A percentile compares a stretch with the other conserved stretches of the same genome.
phyloP scores from a whole-genome alignment of 2,797 vertebrate genomes.

The Acipenser ruthenus region DNA sequence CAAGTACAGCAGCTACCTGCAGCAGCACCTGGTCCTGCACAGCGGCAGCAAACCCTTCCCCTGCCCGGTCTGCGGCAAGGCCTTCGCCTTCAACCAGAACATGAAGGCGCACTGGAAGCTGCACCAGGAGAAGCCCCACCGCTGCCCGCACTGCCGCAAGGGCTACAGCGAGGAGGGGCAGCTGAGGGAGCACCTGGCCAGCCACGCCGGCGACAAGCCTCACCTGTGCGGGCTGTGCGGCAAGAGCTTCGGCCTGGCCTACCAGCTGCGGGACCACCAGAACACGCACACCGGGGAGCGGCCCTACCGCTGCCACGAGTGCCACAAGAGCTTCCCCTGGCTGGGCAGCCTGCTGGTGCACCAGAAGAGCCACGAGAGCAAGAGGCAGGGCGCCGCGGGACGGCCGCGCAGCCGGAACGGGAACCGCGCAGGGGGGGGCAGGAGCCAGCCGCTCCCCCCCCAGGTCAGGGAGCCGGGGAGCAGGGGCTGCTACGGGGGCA shows the following conservation, averaged over 20 bases:
- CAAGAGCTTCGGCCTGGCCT: conserved; percentile 65
- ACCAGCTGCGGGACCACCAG: conserved; percentile 67
- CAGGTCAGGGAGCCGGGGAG: conserved; percentile 1
- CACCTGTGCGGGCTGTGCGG: conserved; percentile 63
- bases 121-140: conserved; percentile 66
- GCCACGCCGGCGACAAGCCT: conserved; percentile 63
- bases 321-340: conserved; percentile 67
- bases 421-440: too few relatives aligned
- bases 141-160: conserved; percentile 67
- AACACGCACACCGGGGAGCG: conserved; percentile 70
- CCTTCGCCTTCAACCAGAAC: conserved; percentile 70
- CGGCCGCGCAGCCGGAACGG: too few relatives aligned
- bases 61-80: conserved; percentile 67
- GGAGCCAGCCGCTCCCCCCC: conserved; percentile 33
- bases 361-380: conserved; percentile 65
- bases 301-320: conserved; percentile 65
- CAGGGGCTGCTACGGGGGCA: neutral
- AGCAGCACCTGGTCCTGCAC: conserved; percentile 69
- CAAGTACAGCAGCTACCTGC: conserved; percentile 65
- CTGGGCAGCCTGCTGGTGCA: conserved; percentile 68
- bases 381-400: conserved; percentile 38
- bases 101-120: conserved; percentile 68
- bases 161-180: conserved; percentile 63
- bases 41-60: conserved; percentile 67
- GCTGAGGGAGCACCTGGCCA: conserved; percentile 63